Conservation (phyloP, 2,888 invertebrate genomes). For the Hipparchia semele region DNA sequence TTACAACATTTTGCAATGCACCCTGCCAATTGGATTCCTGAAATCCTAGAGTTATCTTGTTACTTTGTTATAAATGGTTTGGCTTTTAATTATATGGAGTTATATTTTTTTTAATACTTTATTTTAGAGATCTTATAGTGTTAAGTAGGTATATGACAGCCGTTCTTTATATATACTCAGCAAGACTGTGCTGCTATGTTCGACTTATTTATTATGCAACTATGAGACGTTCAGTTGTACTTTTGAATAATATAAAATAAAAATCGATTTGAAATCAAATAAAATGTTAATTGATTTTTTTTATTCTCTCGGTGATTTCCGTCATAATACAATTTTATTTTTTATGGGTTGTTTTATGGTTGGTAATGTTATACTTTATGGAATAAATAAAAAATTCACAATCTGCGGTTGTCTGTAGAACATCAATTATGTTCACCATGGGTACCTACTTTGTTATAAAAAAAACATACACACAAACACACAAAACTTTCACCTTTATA, state of each 20-base stretch:
- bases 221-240: neutral
- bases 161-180: neutral
- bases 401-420: no score
- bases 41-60: neutral
- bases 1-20: constrained; percentile 36
- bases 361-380: no score
- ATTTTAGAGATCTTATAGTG: no score
- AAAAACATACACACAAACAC: no score
- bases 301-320: neutral
- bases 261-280: neutral
- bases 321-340: neutral
- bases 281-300: neutral
- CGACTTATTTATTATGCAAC: neutral
- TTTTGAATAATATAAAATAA: neutral
- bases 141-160: neutral
- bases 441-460: no score
- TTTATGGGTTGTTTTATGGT: neutral
- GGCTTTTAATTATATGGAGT: neutral
- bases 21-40: constrained; percentile 21
- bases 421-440: no score
- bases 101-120: no score
- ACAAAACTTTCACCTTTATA: no score
- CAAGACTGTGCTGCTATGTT: neutral
- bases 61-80: neutral
- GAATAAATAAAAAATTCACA: no score